phyloP scores from a whole-genome alignment of 2,888 invertebrate species.

The Chironomus riparius region DNA sequence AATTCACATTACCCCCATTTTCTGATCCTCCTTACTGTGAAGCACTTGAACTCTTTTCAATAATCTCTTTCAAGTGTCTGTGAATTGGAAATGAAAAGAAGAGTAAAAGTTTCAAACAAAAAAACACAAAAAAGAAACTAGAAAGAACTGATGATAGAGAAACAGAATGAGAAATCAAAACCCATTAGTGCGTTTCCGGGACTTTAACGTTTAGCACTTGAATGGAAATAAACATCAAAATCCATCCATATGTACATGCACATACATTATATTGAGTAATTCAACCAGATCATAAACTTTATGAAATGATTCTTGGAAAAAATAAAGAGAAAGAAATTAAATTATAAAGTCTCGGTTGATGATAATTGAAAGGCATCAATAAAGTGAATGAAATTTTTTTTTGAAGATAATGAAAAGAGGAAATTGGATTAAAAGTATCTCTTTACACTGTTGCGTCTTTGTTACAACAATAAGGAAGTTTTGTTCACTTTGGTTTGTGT shows the following conservation, averaged over 20 bases:
- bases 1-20: too few species aligned
- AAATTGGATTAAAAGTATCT: neutral
- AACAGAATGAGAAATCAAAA: neutral
- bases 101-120: neutral
- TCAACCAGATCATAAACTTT: too few species aligned
- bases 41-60: neutral
- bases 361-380: too few species aligned
- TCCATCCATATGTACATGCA: too few species aligned
- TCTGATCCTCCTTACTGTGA: neutral
- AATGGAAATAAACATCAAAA: neutral
- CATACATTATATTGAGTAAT: too few species aligned
- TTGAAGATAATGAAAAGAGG: too few species aligned
- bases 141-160: neutral
- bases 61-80: neutral
- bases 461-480: too few species aligned
- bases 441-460: neutral
- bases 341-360: too few species aligned
- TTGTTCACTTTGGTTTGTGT: too few species aligned
- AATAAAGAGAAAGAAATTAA: too few species aligned
- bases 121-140: neutral
- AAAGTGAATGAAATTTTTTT: too few species aligned
- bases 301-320: too few species aligned
- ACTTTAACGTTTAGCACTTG: constrained; percentile 2
- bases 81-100: neutral
- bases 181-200: constrained; percentile 11